phyloP scores from a whole-genome alignment of 2,113 vertebrate genomes.

The Engraulis encrasicolus region DNA sequence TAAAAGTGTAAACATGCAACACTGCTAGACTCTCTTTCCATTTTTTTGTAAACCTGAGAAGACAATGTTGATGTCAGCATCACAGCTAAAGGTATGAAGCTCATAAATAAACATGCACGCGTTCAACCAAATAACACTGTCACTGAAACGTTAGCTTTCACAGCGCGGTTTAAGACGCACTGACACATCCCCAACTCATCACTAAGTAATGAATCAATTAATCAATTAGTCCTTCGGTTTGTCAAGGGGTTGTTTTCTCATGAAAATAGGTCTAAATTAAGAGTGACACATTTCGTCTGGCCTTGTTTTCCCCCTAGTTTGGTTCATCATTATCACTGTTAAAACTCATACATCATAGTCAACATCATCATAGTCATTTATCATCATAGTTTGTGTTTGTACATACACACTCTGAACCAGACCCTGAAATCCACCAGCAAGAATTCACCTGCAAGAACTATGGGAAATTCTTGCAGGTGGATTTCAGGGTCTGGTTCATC shows the following conservation, averaged over 20 bases:
- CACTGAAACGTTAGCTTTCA: neutral
- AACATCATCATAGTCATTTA: too few species aligned
- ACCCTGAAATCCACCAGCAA: too few species aligned
- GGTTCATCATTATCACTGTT: neutral
- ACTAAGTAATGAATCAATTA: neutral
- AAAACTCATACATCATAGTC: neutral
- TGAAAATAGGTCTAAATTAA: neutral
- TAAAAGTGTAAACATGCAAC: neutral
- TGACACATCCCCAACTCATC: neutral
- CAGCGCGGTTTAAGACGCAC: neutral
- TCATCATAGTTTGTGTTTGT: too few species aligned
- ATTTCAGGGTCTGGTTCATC: too few species aligned
- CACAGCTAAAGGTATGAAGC: neutral
- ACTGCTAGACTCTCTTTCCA: neutral
- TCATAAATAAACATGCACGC: neutral
- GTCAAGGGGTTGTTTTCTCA: neutral
- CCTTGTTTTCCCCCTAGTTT: neutral
- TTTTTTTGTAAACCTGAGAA: neutral
- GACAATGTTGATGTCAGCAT: neutral
- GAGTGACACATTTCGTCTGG: neutral
- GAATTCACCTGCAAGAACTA: too few species aligned
- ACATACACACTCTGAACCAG: too few species aligned
- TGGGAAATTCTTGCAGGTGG: too few species aligned
- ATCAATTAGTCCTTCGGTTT: neutral
- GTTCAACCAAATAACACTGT: neutral